Percentiles rank a stretch among this genome's conserved stretches.
These are phyloP conservation scores for Nicator chloris DNA, from an alignment of 2,113 vertebrate genomes.

Conservation along the genomic window DNA sequence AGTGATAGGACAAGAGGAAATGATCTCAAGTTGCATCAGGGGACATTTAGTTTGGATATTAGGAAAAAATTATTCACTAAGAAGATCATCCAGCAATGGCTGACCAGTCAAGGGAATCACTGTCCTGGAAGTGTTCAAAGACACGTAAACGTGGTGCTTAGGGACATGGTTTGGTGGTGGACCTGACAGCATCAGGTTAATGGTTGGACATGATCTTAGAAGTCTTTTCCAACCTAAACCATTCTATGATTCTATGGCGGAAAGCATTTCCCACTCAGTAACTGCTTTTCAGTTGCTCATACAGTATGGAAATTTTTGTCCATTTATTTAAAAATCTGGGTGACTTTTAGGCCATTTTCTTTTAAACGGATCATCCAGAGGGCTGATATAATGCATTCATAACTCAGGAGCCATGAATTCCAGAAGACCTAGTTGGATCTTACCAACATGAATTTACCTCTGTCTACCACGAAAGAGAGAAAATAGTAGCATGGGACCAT, in stretches of 20 bases:
- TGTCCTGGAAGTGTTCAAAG: not conserved
- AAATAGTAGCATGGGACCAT: not conserved
- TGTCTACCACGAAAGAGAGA: not conserved
- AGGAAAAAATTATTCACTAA: not conserved
- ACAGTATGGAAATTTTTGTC: not conserved
- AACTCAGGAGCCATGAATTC: not conserved
- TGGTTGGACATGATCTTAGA: not conserved
- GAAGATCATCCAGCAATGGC: no score
- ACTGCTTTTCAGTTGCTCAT: not conserved
- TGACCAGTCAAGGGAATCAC: not conserved
- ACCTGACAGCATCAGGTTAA: not conserved
- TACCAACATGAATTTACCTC: not conserved
- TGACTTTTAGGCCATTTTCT: not conserved
- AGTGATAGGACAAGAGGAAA: not conserved
- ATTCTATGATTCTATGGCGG: not conserved
- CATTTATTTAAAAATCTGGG: not conserved
- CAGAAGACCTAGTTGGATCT: not conserved
- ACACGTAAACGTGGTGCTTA: not conserved
- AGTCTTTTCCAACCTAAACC: not conserved
- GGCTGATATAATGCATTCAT: not conserved
- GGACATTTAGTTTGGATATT: not conserved
- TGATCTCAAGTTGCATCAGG: fast-evolving
- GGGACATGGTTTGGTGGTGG: fast-evolving
- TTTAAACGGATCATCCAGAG: not conserved
- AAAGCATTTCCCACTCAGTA: not conserved